Percentiles rank a stretch among this genome's conserved stretches.
These are phyloP conservation scores for Microctenopoma stevenorrisi DNA, from an alignment of 2,797 vertebrate species.

Conservation along the genomic window DNA sequence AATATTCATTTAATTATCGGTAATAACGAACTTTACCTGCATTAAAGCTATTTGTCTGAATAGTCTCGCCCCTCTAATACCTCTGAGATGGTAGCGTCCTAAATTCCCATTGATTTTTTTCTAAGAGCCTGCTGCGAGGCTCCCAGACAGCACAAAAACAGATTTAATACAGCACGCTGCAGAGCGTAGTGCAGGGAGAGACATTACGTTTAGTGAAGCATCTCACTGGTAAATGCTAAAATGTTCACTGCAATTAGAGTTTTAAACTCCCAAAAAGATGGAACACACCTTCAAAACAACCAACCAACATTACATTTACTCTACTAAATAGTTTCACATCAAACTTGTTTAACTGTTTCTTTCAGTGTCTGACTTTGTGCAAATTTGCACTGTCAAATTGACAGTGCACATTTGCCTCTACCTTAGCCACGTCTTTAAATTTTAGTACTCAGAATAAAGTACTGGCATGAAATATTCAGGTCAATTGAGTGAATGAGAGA, in stretches of 20 bases:
- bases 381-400: neutral
- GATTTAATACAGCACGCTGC: neutral
- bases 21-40: neutral
- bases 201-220: too few relatives aligned
- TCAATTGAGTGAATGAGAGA: slow-evolving; percentile 24
- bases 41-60: neutral
- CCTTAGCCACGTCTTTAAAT: neutral
- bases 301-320: too few relatives aligned
- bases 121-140: slow-evolving; percentile 57
- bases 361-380: neutral
- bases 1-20: accelerated
- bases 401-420: too few relatives aligned
- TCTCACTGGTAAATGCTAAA: too few relatives aligned
- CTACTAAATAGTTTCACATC: too few relatives aligned
- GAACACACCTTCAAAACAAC: too few relatives aligned
- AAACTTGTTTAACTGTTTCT: neutral
- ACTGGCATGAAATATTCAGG: slow-evolving; percentile 5
- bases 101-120: slow-evolving; percentile 68
- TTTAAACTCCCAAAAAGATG: too few relatives aligned
- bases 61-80: accelerated
- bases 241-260: too few relatives aligned
- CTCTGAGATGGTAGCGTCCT: slow-evolving; percentile 61
- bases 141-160: slow-evolving; percentile 52
- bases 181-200: neutral
- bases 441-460: neutral